Conservation (phyloP, 2,888 invertebrate species). For the Dastarcus helophoroides region DNA sequence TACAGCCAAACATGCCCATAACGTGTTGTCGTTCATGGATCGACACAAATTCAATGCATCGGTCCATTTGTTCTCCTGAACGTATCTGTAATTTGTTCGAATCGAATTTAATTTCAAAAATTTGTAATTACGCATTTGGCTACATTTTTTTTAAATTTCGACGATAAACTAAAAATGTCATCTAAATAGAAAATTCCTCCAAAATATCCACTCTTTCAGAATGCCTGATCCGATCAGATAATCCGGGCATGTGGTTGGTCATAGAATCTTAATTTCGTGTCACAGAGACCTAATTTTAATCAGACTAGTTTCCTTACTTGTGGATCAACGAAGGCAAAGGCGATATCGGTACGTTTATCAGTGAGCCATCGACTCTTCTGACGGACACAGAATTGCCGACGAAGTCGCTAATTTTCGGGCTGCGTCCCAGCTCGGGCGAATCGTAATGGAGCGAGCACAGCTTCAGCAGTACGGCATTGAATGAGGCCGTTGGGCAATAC, state of each 20-base stretch:
- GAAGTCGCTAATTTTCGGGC: conserved; percentile 69
- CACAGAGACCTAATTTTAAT: too few relatives aligned
- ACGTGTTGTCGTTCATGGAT: conserved; percentile 43
- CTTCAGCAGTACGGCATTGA: conserved; percentile 58
- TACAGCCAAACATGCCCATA: conserved; percentile 93
- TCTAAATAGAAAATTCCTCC: too few relatives aligned
- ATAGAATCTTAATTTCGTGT: too few relatives aligned
- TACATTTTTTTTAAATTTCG: too few relatives aligned
- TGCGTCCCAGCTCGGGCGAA: conserved; percentile 69
- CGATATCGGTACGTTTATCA: conserved; percentile 61
- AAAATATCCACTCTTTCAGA: too few relatives aligned
- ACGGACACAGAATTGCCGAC: conserved; percentile 76
- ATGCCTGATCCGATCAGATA: too few relatives aligned
- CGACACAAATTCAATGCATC: conserved; percentile 33
- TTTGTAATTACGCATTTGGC: too few relatives aligned
- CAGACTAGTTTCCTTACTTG: conserved; percentile 24
- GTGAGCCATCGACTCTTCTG: conserved; percentile 79
- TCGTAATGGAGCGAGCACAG: conserved; percentile 45
- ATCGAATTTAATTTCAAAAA: too few relatives aligned
- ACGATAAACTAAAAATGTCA: too few relatives aligned
- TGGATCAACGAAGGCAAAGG: conserved; percentile 54
- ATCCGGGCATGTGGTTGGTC: too few relatives aligned
- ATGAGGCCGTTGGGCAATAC: conserved; percentile 67
- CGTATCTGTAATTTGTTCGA: conserved; percentile 42
- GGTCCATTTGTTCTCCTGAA: conserved; percentile 65